Evolutionary conservation across 2,113 vertebrate genomes (phyloP).

Genomic region (Myxocyprinus asiaticus): DNA sequence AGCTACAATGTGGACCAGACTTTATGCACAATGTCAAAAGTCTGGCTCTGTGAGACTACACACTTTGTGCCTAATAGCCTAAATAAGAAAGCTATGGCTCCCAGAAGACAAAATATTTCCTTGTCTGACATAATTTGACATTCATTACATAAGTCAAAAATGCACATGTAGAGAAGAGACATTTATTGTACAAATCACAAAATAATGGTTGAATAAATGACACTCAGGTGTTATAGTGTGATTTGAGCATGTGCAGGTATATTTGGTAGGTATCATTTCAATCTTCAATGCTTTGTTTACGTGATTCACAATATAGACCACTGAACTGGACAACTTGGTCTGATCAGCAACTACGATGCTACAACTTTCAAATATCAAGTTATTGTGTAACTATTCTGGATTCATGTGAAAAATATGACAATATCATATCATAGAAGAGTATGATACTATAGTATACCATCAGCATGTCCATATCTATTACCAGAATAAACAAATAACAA

Average conservation of each 20-base stretch:
- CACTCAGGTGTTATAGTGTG: background rate
- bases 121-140: background rate
- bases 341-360: conserved; percentile 39
- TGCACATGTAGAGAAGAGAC: conserved; percentile 41
- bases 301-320: conserved; percentile 43
- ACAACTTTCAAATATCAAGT: conserved; percentile 38
- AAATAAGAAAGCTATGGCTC: no score
- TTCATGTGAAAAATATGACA: conserved; percentile 29
- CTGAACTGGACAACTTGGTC: conserved; percentile 38
- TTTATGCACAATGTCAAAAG: no score
- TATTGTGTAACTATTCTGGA: conserved; percentile 13
- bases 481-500: conserved; percentile 22
- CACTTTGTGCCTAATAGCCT: no score
- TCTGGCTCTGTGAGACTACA: no score
- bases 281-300: conserved; percentile 21
- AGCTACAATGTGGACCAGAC: no score
- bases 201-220: conserved; percentile 34
- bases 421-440: conserved; percentile 3
- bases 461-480: conserved; percentile 13
- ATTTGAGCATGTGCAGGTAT: conserved; percentile 24
- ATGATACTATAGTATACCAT: conserved; percentile 12
- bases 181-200: conserved; percentile 58
- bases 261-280: conserved; percentile 7
- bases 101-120: background rate
- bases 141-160: background rate